Evolutionary conservation across 35 echinoderm and acorn worm genomes (phyloP).

Genomic region (Lytechinus variegatus): DNA sequence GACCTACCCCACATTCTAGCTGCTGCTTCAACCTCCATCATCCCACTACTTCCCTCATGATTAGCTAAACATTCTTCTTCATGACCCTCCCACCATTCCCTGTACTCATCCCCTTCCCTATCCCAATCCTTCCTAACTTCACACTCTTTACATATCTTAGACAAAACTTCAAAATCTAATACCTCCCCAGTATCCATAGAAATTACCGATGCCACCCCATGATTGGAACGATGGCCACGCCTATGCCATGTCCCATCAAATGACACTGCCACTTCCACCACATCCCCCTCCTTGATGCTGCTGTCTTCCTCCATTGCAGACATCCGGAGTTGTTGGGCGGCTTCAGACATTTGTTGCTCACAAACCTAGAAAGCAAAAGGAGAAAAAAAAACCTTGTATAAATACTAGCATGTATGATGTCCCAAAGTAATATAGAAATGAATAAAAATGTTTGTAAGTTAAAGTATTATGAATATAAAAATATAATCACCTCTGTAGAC

Average conservation of each 20-base stretch:
- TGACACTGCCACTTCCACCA: slow-evolving; percentile 43
- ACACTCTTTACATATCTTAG: slow-evolving; percentile 36
- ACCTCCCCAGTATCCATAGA: slow-evolving; percentile 64
- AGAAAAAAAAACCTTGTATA: background rate
- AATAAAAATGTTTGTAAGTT: no score
- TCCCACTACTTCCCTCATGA: no score
- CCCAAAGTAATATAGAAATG: no score
- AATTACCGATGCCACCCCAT: slow-evolving; percentile 62
- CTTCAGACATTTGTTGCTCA: background rate
- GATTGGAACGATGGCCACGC: slow-evolving; percentile 21
- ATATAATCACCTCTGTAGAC: background rate
- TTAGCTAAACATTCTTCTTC: no score
- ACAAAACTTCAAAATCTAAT: slow-evolving; percentile 47
- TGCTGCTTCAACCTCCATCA: no score
- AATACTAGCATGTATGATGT: background rate
- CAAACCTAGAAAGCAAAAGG: background rate
- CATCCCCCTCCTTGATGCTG: background rate
- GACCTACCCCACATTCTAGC: no score
- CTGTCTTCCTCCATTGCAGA: background rate
- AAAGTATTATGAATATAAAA: no score
- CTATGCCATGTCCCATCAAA: slow-evolving; percentile 63
- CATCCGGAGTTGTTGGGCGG: background rate
- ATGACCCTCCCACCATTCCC: no score
- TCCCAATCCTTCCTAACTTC: background rate
- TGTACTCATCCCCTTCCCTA: no score